Base-by-base conservation (phyloP, 2,113 vertebrate genomes). In the Cyprinus carpio region DNA sequence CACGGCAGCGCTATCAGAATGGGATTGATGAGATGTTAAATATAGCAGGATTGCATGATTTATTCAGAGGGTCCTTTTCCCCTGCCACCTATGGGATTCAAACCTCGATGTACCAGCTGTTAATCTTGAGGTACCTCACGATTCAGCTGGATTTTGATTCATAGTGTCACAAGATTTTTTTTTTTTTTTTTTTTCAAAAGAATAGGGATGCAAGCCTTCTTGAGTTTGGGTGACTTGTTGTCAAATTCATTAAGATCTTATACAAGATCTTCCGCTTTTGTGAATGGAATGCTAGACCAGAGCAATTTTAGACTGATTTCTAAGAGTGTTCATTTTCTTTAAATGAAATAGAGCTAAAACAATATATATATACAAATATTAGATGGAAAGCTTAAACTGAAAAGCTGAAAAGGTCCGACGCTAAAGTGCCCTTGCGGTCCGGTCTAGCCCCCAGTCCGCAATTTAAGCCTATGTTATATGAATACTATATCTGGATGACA, bases 11-110 rank as follows among this genome's bases (percentile, higher is more conserved):
- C 67, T 67, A 81, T 85, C 84, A 83, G 88, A 82, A 46, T 62
- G 62, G 76, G 85, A 92, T 88, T 79, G 87, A 90, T 91, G 89
- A 65, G 65, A 82, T 83, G 83, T 85, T 89, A 92, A 92, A 92
- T 92, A 90, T 89, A 89, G 89, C 77, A 84, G 74, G 82, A 78
- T 62, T 65, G 75, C 60, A 85, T 90, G 82, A 86, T 76, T 90
- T 82, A 90, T 90, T 90, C 69, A 90, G 79, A 79, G 84, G 84
- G 84, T 90, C 72, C 82, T 87, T 87, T 87, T 83, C 84, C 80
- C 15, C 23, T 51, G 58, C 82, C 71, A 82, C 62, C 46, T 69
- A 49, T 37, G 65, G 80, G 75, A 82, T 85, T 76, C 7, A 40
- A 75, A 62, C 77, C 58, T 77, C 49, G 29, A 49, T 51, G 31